phyloP scores from a whole-genome alignment of 1,140 invertebrate species.

The Trinorchestia longiramus region DNA sequence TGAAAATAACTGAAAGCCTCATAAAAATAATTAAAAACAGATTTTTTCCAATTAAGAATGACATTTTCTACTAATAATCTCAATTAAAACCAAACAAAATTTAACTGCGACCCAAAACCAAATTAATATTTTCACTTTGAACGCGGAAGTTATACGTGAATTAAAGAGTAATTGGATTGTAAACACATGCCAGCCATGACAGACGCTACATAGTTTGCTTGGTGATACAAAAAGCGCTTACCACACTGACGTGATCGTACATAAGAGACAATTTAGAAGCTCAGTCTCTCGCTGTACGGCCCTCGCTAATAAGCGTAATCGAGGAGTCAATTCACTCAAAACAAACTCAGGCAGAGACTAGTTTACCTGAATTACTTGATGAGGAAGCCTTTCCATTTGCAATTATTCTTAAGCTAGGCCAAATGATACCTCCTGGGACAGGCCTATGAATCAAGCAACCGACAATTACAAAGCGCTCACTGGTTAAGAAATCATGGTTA shows the following conservation, averaged over 20 bases:
- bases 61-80: too few relatives aligned
- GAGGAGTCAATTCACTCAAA: not conserved
- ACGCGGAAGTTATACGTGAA: too few relatives aligned
- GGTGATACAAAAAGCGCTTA: not conserved
- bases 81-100: too few relatives aligned
- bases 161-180: not conserved
- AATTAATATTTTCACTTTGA: too few relatives aligned
- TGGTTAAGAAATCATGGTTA: not conserved
- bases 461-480: not conserved
- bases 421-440: slow-evolving; percentile 29
- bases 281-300: not conserved
- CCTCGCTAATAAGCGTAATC: not conserved
- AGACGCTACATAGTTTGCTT: not conserved
- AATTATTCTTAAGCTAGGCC: slow-evolving; percentile 26
- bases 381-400: slow-evolving; percentile 20
- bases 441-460: not conserved
- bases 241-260: not conserved
- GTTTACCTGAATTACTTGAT: slow-evolving; percentile 17
- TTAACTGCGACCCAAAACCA: too few relatives aligned
- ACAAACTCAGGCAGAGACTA: not conserved
- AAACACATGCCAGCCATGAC: not conserved
- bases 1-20: too few relatives aligned
- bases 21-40: too few relatives aligned
- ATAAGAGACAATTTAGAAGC: not conserved
- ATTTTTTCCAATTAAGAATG: too few relatives aligned